Base-by-base conservation (phyloP, 2,113 vertebrate species). In the Anarrhichthys ocellatus region DNA sequence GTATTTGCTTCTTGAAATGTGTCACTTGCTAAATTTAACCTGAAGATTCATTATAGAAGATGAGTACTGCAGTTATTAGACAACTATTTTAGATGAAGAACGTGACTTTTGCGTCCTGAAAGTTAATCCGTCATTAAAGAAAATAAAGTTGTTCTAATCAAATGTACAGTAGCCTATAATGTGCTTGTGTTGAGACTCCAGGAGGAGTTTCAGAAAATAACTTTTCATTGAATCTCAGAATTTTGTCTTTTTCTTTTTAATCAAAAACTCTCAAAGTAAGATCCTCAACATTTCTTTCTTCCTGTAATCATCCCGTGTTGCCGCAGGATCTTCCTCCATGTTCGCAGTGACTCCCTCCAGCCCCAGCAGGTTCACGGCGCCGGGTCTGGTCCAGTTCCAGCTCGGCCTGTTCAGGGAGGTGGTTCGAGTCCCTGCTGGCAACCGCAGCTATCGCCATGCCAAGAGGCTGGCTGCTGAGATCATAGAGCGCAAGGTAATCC, bases 361-460 rank as follows among this genome's bases (percentile, higher is more conserved):
- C 62, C 54, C 78, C 29, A 58, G 22, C 36, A 40, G 78, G 42
- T 32, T 27, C 54, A 5, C 79, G 0, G 18, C 24, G 9, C 87
- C 89, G 13, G 88, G 59, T 9, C 22, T 88, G 34, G 82, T 95
- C 86, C 88, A 86, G 52, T 93, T 95, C 87, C 92, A 95, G 91
- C 91, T 96, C 1, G 95, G 95, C 34, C 93, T 96, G 27, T 93
- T 89, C 66, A 91, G 92, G 68, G 94, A 95, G 87, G 59, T 88
- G 78, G 90, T 95, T 1, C 86, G 14, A 22, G 83, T 95, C 46
- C 75, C 93, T 0, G 71, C 82, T 0, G n/a, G 85, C 4, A 91
- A 89, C 71, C 88, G 93, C 52, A 90, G 84, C 82, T 94, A 93
- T 50, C 88, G 76, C n/a, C 84, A 92, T 11, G 93, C 94, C 38